phyloP scores from a whole-genome alignment of 2,797 vertebrate species.

The Amniataba percoides region DNA sequence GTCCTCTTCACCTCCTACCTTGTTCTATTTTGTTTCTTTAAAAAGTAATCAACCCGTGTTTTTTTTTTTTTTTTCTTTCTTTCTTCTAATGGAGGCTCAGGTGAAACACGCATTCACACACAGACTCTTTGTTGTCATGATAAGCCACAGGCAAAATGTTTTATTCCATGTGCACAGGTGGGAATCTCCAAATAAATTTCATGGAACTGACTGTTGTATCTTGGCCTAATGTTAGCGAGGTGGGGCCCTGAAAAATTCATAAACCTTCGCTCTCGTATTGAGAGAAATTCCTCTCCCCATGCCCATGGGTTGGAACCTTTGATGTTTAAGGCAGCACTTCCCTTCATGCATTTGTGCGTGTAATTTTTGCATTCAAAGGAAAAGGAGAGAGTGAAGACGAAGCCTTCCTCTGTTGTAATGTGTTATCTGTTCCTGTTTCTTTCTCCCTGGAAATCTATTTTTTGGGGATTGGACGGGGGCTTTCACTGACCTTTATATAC shows the following conservation, averaged over 20 bases:
- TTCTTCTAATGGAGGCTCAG: conserved; percentile 3
- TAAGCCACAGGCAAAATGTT: conserved; percentile 40
- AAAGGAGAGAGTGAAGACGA: conserved; percentile 43
- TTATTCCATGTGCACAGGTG: conserved; percentile 46
- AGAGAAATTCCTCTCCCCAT: conserved; percentile 61
- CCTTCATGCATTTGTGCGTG: conserved; percentile 73
- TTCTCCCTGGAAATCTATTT: conserved; percentile 64
- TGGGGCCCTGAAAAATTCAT: conserved; percentile 59
- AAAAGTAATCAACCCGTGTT: conserved; percentile 32
- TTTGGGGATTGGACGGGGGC: conserved; percentile 27
- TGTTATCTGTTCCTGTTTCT: conserved; percentile 70
- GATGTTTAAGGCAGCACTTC: conserved; percentile 76
- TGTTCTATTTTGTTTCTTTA: conserved; percentile 38
- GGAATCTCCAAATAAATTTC: conserved; percentile 58
- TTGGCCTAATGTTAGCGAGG: conserved; percentile 54
- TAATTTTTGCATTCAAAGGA: conserved; percentile 68
- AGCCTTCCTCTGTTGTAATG: conserved; percentile 51
- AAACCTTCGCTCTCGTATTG: conserved; percentile 62
- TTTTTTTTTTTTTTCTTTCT: conserved; percentile 26
- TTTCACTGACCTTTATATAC: conserved; percentile 48
- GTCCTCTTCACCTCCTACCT: conserved; percentile 19
- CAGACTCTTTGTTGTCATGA: conserved; percentile 33
- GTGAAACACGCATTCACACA: conserved; percentile 25
- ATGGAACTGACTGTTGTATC: conserved; percentile 54
- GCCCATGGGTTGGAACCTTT: conserved; percentile 71